Percentiles rank a stretch among this genome's conserved stretches.
These are phyloP conservation scores for Paraplagusia blochii DNA, from an alignment of 2,113 vertebrate species.

Conservation along the genomic window DNA sequence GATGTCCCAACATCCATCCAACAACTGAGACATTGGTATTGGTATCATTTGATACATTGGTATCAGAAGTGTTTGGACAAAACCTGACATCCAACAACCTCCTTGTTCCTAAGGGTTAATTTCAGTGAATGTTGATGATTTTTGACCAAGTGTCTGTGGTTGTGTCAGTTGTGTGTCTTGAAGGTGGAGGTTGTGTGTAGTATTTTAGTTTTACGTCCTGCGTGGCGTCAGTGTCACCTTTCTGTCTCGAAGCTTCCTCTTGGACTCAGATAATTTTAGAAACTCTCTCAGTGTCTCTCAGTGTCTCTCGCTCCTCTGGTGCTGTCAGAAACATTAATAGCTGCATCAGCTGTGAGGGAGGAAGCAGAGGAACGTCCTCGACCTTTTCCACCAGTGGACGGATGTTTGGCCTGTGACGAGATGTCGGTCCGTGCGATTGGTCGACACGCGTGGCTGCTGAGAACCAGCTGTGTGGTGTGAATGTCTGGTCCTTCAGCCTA, in stretches of 20 bases:
- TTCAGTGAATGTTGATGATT: too few species aligned
- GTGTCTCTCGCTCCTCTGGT: not conserved
- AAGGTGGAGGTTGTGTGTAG: too few species aligned
- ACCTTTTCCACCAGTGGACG: not conserved
- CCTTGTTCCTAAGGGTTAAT: too few species aligned
- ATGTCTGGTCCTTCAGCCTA: constrained; percentile 14
- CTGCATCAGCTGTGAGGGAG: constrained; percentile 41
- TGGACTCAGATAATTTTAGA: constrained; percentile 37
- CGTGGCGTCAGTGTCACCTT: constrained; percentile 28
- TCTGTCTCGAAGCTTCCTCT: constrained; percentile 19
- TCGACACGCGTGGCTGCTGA: constrained; percentile 28
- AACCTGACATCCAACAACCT: too few species aligned
- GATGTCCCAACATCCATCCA: too few species aligned
- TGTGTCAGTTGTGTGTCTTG: too few species aligned
- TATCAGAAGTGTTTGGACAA: too few species aligned
- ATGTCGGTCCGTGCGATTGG: constrained; percentile 18
- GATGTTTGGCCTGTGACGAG: not conserved
- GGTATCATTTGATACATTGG: too few species aligned
- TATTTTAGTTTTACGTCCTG: not conserved
- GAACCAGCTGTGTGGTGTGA: constrained; percentile 16
- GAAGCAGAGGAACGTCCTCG: not conserved
- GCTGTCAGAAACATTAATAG: constrained; percentile 44
- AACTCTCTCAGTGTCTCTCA: not conserved
- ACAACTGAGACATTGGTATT: too few species aligned
- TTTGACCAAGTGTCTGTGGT: too few species aligned